Evolutionary conservation across 2,113 vertebrate genomes (phyloP), one percentile per base, ranked within the genome.

Genomic region (Epinephelus moara): DNA sequence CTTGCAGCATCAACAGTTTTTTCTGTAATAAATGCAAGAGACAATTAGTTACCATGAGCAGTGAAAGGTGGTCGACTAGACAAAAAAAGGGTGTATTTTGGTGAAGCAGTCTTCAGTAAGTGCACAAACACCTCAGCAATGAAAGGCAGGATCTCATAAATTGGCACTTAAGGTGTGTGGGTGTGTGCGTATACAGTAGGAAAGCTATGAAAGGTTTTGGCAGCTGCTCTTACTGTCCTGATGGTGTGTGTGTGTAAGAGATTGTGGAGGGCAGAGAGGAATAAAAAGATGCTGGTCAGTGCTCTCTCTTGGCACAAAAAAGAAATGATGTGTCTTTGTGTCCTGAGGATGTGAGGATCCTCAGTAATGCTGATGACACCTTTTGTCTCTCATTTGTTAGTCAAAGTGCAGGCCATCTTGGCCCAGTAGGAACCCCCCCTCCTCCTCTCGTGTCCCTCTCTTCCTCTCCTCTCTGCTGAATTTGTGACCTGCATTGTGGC

Each of bases 401-500:
- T 81, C 78, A 78, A 74, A 75, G 70, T 70, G 56, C 69, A 52
- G 59, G 53, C 66, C 17, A 3, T 37, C 78, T 86, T 30, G 69
- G 70, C 71, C 77, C 61, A 49, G 37, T 30, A 47, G 70, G 75
- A 84, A 74, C 72, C 80, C 59, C 70, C 23, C 52, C 21, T 53
- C 74, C 55, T n/a, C 23, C 62, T 78, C 37, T 13, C 8, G 30
- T 23, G 25, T 60, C 49, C 75, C 74, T 78, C 60, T 80, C 64
- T 9, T 37, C 33, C 42, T 45, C 49, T 50, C 15, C 15, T 74
- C 66, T 77, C 61, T 89, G 86, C 71, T 88, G 74, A 68, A 76
- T 88, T 78, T 81, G 72, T 42, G 50, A 78, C 68, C 86, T 78
- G 87, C 70, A 72, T 81, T 84, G 81, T 86, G 83, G 57, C 81